These are phyloP conservation scores for Spondyliosoma cantharus DNA, from an alignment of 2,797 vertebrate genomes.

Conservation along the genomic window DNA sequence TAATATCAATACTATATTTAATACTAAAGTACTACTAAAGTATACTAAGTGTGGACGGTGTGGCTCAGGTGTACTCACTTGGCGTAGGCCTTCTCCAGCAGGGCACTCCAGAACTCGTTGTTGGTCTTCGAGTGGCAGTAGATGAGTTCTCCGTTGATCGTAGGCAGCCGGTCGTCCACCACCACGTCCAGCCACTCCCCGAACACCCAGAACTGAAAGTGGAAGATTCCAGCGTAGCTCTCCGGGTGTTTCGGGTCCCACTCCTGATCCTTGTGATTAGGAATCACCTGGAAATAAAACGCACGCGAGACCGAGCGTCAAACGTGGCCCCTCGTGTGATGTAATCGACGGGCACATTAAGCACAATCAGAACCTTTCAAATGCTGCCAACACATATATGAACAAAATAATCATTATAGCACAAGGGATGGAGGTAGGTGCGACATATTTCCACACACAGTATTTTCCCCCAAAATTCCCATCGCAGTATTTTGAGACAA, in stretches of 20 bases:
- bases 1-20: too few relatives aligned
- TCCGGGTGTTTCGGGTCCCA: constrained; percentile 88
- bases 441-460: background rate
- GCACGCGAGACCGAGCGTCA: background rate
- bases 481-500: background rate
- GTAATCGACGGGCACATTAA: background rate
- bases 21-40: too few relatives aligned
- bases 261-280: constrained; percentile 89
- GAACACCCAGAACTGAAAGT: constrained; percentile 94
- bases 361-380: background rate
- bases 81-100: constrained; percentile 96
- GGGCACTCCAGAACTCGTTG: constrained; percentile 96
- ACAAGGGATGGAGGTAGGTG: background rate
- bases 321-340: background rate
- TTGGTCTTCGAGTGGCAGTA: constrained; percentile 92
- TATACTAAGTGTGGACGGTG: background rate
- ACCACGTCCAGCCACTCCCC: constrained; percentile 94
- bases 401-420: background rate
- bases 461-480: background rate
- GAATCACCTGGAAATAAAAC: constrained; percentile 87
- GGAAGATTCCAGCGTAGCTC: constrained; percentile 92
- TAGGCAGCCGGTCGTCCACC: constrained; percentile 93
- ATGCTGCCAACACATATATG: background rate
- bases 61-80: constrained; percentile 85
- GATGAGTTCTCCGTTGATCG: constrained; percentile 87